A percentile compares a stretch with the other conserved stretches of the same genome.
Conservation (phyloP, 2,888 invertebrate genomes). For the Dioctria rufipes region DNA sequence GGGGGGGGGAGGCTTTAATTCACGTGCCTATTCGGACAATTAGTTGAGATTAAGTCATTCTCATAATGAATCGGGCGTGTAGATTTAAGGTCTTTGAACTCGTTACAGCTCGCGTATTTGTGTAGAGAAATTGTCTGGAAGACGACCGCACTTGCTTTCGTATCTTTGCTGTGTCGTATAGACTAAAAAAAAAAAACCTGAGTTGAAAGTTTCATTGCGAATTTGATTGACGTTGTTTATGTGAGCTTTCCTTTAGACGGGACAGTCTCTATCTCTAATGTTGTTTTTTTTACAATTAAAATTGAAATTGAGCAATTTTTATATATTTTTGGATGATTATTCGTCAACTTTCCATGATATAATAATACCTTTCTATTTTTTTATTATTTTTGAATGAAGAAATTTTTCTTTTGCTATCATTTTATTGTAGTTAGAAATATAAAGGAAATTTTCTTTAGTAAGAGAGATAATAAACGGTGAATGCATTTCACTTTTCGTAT, state of each 20-base stretch:
- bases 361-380: background rate
- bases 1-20: background rate
- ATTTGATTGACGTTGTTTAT: slow-evolving; percentile 14
- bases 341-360: slow-evolving; percentile 43
- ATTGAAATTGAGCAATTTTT: slow-evolving; percentile 28
- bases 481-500: too few species aligned
- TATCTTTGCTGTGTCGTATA: too few species aligned
- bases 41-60: slow-evolving; percentile 13
- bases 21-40: slow-evolving; percentile 28
- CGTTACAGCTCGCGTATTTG: too few species aligned
- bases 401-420: background rate
- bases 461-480: too few species aligned
- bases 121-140: slow-evolving; percentile 28
- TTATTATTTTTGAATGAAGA: slow-evolving; percentile 8
- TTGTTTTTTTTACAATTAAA: slow-evolving; percentile 2
- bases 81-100: slow-evolving; percentile 36
- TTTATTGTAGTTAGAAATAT: too few species aligned
- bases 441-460: too few species aligned
- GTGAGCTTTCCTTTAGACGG: slow-evolving; percentile 23
- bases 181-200: background rate
- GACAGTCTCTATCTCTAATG: slow-evolving; percentile 10
- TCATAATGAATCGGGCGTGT: background rate
- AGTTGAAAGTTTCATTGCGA: slow-evolving; percentile 25
- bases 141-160: background rate
- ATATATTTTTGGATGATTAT: background rate